phyloP scores from a whole-genome alignment of 92 coral and sea anemone species.

The Zoanthus solanderi region DNA sequence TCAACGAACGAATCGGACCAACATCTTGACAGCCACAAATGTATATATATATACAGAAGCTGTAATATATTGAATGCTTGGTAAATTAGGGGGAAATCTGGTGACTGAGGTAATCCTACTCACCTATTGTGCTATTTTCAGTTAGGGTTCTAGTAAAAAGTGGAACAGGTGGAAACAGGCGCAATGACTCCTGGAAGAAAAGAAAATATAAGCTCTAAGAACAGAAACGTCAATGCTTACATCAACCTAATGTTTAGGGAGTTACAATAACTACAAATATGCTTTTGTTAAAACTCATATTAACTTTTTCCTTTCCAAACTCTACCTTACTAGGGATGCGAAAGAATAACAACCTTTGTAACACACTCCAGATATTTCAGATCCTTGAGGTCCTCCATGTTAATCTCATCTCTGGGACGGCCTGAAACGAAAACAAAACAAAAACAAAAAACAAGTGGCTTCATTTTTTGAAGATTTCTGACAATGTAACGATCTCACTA shows the following conservation, averaged over 20 bases:
- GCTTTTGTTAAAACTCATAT: too few relatives aligned
- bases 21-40: not conserved
- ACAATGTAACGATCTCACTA: too few relatives aligned
- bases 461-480: too few relatives aligned
- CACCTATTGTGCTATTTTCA: constrained; percentile 10
- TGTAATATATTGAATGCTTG: not conserved
- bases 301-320: too few relatives aligned
- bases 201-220: not conserved
- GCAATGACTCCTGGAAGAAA: constrained; percentile 16
- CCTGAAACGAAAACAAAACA: not conserved
- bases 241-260: not conserved
- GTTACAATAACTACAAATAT: too few relatives aligned
- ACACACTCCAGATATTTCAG: constrained; percentile 3
- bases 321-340: too few relatives aligned
- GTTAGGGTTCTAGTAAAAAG: constrained; percentile 17
- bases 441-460: not conserved
- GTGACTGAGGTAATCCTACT: not conserved
- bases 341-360: not conserved
- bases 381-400: not conserved
- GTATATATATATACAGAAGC: not conserved
- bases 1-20: not conserved
- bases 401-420: not conserved
- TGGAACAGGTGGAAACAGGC: constrained; percentile 16
- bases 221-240: not conserved
- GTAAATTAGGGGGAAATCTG: not conserved